phyloP scores from a whole-genome alignment of 1,140 invertebrate genomes.

The Drosophila gunungcola region DNA sequence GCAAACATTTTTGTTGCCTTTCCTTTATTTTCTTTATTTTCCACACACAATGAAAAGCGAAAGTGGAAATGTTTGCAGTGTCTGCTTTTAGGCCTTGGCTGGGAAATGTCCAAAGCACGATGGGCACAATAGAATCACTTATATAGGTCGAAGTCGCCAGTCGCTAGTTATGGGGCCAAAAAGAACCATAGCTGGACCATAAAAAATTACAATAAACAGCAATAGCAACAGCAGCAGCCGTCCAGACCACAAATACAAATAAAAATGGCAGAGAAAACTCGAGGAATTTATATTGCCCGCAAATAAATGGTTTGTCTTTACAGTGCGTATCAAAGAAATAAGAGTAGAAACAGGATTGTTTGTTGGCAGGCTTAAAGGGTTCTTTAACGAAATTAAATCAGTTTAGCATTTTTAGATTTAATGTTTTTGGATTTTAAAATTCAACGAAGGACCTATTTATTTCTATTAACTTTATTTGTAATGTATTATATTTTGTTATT shows the following conservation, averaged over 20 bases:
- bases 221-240: constrained; percentile 22
- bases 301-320: constrained; percentile 44
- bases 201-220: constrained; percentile 77
- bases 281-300: constrained; percentile 67
- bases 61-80: constrained; percentile 37
- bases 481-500: background rate
- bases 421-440: no score
- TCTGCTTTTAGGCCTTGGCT: constrained; percentile 34
- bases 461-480: background rate
- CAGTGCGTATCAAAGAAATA: constrained; percentile 8
- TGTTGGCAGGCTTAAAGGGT: background rate
- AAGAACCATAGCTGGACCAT: constrained; percentile 59
- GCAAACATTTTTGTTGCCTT: constrained; percentile 55
- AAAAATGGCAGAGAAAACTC: constrained; percentile 47
- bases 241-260: constrained; percentile 61
- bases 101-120: constrained; percentile 34
- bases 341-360: background rate
- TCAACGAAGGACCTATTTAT: background rate
- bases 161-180: constrained; percentile 60
- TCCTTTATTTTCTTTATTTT: constrained; percentile 37
- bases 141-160: constrained; percentile 52
- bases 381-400: no score
- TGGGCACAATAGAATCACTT: constrained; percentile 44
- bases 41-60: constrained; percentile 43
- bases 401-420: no score